Evolutionary conservation across 2,888 invertebrate species (phyloP).

Genomic region (Terebella lapidaria): DNA sequence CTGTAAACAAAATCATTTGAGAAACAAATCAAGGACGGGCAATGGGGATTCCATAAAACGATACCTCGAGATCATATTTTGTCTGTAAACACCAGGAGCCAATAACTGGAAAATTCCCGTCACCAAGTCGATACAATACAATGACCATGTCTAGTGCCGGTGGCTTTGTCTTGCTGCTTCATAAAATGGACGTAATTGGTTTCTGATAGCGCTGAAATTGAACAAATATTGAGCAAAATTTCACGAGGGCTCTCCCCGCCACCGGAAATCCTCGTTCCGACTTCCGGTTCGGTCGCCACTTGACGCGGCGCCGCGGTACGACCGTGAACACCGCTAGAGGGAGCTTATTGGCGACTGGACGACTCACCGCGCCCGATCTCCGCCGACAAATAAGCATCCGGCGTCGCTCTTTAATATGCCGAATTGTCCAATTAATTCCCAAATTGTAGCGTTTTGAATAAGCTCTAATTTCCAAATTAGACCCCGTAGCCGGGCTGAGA

Average conservation of each 20-base stretch:
- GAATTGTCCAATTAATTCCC: slow-evolving; percentile 4
- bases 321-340: too few relatives aligned
- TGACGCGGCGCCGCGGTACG: too few relatives aligned
- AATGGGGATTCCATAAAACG: neutral
- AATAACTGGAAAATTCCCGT: neutral
- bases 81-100: neutral
- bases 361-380: too few relatives aligned
- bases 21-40: too few relatives aligned
- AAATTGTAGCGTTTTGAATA: slow-evolving; percentile 1
- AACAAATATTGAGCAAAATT: neutral
- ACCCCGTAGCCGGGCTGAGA: neutral
- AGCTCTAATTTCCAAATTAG: slow-evolving; percentile 2
- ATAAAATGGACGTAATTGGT: too few relatives aligned
- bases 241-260: neutral
- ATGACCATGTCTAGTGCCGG: neutral
- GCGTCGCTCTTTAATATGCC: neutral
- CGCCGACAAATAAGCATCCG: too few relatives aligned
- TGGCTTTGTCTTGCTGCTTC: neutral
- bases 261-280: neutral
- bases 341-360: too few relatives aligned
- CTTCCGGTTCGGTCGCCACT: too few relatives aligned
- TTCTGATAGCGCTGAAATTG: neutral
- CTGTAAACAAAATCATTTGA: too few relatives aligned
- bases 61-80: neutral
- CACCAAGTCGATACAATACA: neutral